Evolutionary conservation across 2,888 invertebrate species (phyloP), one percentile per base, ranked within the genome.

Genomic region (Oscheius sp.): DNA sequence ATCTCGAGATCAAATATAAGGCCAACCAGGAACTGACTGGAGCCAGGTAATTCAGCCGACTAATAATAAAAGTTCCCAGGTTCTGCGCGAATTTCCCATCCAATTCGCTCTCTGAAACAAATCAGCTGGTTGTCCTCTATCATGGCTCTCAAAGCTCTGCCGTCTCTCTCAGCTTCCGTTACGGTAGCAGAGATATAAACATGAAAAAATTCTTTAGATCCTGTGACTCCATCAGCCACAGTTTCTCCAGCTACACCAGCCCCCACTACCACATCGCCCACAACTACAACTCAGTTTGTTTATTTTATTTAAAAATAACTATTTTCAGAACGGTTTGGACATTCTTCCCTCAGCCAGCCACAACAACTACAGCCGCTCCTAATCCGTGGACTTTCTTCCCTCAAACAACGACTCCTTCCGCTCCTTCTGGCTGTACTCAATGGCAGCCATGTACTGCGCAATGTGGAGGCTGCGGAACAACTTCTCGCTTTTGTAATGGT

Each of bases 1-100:
- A 79, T 50, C 57, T 82, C 27, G 83, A 83, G 45, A 73, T 83
- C 39, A 83, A 82, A n/a, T 84, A 84, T 61, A 57, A 67, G 17
- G 42, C 45, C 12, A 79, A 84, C 63, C 65, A 79, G 15, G 77
- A 73, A 3, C 53, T 68, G 25, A 72, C 73, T 23, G 84, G 84
- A 27, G 81, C 84, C 8, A 65, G n/a, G n/a, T n/a, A n/a, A n/a
- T n/a, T n/a, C n/a, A n/a, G n/a, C n/a, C n/a, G n/a, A n/a, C n/a
- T n/a, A n/a, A n/a, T n/a, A n/a, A n/a, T n/a, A n/a, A n/a, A n/a
- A n/a, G n/a, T n/a, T n/a, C n/a, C n/a, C n/a, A n/a, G 82, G 39
- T 73, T 76, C 65, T 80, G 80, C 48, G 65, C 72, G 1, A 71
- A 65, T 17, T 72, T 69, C 20, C 76, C 76, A 8, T 68, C 73